Evolutionary conservation across 1,140 invertebrate genomes (phyloP), one percentile per base, ranked within the genome.

Genomic region (Magallana gigas): DNA sequence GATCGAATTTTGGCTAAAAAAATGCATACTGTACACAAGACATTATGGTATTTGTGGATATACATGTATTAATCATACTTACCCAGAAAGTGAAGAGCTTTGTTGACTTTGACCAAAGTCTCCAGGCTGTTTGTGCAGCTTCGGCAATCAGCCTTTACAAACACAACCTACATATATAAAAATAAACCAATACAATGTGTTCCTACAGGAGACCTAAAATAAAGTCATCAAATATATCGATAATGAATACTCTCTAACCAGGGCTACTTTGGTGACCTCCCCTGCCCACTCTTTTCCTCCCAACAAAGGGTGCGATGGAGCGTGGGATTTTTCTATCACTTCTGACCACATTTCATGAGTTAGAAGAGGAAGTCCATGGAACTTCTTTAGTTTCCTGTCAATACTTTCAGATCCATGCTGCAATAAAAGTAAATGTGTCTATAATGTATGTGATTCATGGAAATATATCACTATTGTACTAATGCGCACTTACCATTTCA

Each of bases 101-200:
- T 86, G 6, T 91, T 87, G n/a, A 92, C 76, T 23, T 91, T 62
- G 85, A 81, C 82, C 60, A 92, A 91, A 16, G 83, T 87, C 57
- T 85, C 59, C 89, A 89, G 85, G 80, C 88, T 91, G 14, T 85
- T 87, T 60, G 56, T 80, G 87, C 91, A 92, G 71, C 91, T 92
- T 57, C 90, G 85, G 83, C 91, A 92, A 57, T 89, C 91, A 83
- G 89, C 82, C 80, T 91, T 91, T 2, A 92, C 84, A 88, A 91
- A 92, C 57, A 92, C 85, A 60, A 92, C 89, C 91, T 92, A 23
- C 23, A 23, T 1, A 23, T 23, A 59, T 12, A 87, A 84, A 18
- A 57, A 48, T 68, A 85, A 83, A 90, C 12, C 59, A 56, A n/a
- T 16, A 23, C 48, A 18, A 4, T 48, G 36, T 48, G 36, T 48